Evolutionary conservation across 2,888 invertebrate species (phyloP).

Genomic region (Leptothorax acervorum): DNA sequence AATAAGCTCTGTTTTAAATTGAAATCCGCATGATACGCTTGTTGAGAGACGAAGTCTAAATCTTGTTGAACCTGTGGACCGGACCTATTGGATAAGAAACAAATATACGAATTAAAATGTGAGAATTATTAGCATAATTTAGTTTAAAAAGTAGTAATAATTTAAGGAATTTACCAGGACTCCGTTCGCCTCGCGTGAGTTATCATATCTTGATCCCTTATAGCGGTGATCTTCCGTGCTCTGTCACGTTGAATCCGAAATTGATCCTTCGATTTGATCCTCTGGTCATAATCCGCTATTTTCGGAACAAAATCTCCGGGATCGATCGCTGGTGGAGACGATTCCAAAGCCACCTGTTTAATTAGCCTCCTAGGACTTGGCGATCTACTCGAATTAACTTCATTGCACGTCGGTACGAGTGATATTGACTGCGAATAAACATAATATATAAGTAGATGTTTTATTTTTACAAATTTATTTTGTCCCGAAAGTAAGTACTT

Average conservation of each 20-base stretch:
- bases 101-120: slow-evolving; percentile 36
- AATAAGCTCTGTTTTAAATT: slow-evolving; percentile 88
- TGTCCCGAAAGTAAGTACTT: not conserved
- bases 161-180: slow-evolving; percentile 75
- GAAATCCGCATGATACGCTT: slow-evolving; percentile 87
- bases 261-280: slow-evolving; percentile 79
- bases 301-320: slow-evolving; percentile 77
- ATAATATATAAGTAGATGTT: slow-evolving; percentile 6
- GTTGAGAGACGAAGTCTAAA: slow-evolving; percentile 83
- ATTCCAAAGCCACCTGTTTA: slow-evolving; percentile 90
- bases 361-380: slow-evolving; percentile 89
- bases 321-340: slow-evolving; percentile 87
- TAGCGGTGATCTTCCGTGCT: slow-evolving; percentile 85
- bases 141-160: not conserved
- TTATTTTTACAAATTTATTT: slow-evolving; percentile 10
- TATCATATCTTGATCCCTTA: slow-evolving; percentile 86
- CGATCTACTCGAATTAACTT: slow-evolving; percentile 85
- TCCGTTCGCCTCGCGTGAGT: slow-evolving; percentile 84
- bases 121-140: not conserved
- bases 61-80: slow-evolving; percentile 81
- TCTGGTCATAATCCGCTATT: slow-evolving; percentile 79
- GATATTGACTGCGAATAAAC: slow-evolving; percentile 72
- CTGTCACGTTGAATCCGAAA: slow-evolving; percentile 86
- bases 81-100: slow-evolving; percentile 74
- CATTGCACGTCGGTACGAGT: slow-evolving; percentile 75